These are phyloP conservation scores for Urocitellus parryii DNA, from an alignment of 2,113 vertebrate species.

Conservation along the genomic window DNA sequence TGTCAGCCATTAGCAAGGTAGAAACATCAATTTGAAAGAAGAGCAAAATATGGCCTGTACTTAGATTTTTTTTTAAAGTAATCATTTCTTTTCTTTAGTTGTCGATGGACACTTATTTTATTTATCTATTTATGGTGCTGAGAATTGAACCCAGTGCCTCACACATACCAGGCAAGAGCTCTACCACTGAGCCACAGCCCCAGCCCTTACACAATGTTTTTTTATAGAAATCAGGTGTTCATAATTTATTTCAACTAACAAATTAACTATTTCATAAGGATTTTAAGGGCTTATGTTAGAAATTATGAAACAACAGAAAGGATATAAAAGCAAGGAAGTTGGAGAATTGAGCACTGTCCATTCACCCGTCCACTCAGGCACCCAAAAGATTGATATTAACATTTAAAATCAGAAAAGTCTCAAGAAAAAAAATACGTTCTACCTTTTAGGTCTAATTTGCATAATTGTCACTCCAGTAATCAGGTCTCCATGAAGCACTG, in stretches of 20 bases:
- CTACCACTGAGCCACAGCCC: no score
- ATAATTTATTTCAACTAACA: conserved; percentile 52
- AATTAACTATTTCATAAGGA: conserved; percentile 22
- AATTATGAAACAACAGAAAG: neutral
- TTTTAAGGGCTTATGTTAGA: neutral
- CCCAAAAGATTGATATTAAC: neutral
- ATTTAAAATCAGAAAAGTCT: conserved; percentile 15
- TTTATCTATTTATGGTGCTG: no score
- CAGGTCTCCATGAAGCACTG: conserved; percentile 92
- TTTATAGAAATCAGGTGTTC: conserved; percentile 50
- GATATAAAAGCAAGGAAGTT: neutral
- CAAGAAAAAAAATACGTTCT: conserved; percentile 23
- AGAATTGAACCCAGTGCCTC: no score
- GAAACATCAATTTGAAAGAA: neutral
- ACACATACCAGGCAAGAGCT: no score
- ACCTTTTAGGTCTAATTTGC: conserved; percentile 96
- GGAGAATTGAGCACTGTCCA: neutral
- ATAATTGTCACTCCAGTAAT: conserved; percentile 96
- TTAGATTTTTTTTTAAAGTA: neutral
- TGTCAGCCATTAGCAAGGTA: neutral
- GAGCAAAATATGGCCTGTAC: neutral
- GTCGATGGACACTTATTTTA: no score
- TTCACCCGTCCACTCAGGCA: neutral
- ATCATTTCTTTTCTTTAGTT: no score
- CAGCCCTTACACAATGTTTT: neutral